Conservation (phyloP, 1,140 invertebrate genomes). For the Tigriopus japonicus region DNA sequence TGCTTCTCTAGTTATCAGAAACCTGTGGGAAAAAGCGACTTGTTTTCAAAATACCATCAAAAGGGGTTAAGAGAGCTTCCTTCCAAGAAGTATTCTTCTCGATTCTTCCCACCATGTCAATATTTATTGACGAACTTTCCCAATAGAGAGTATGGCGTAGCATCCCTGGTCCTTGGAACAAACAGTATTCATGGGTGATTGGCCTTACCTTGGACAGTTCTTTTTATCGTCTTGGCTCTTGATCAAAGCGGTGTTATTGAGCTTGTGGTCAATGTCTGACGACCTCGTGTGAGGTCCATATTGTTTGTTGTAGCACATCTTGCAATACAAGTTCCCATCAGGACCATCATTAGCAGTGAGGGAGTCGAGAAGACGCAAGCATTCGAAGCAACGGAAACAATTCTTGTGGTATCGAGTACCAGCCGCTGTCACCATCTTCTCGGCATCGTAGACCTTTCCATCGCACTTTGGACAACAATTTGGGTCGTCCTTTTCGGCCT, state of each 20-base stretch:
- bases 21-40: too few relatives aligned
- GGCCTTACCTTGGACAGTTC: slow-evolving; percentile 42
- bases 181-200: too few relatives aligned
- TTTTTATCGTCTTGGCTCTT: slow-evolving; percentile 50
- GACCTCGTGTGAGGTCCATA: slow-evolving; percentile 43
- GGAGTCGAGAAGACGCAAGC: slow-evolving; percentile 75
- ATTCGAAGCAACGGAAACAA: slow-evolving; percentile 90
- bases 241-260: slow-evolving; percentile 46
- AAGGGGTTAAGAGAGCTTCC: too few relatives aligned
- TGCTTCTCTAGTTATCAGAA: too few relatives aligned
- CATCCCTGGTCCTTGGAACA: too few relatives aligned
- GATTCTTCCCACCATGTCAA: too few relatives aligned
- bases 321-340: slow-evolving; percentile 77
- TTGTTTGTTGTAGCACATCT: slow-evolving; percentile 54
- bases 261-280: slow-evolving; percentile 11
- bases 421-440: slow-evolving; percentile 44
- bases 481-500: slow-evolving; percentile 45
- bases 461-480: slow-evolving; percentile 67
- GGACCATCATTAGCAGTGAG: slow-evolving; percentile 78
- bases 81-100: too few relatives aligned
- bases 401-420: slow-evolving; percentile 61
- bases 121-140: too few relatives aligned
- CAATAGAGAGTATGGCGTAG: too few relatives aligned
- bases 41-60: too few relatives aligned
- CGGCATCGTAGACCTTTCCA: slow-evolving; percentile 56